phyloP scores from a whole-genome alignment of 64 coral and sea anemone species.

The Montipora capricornis region DNA sequence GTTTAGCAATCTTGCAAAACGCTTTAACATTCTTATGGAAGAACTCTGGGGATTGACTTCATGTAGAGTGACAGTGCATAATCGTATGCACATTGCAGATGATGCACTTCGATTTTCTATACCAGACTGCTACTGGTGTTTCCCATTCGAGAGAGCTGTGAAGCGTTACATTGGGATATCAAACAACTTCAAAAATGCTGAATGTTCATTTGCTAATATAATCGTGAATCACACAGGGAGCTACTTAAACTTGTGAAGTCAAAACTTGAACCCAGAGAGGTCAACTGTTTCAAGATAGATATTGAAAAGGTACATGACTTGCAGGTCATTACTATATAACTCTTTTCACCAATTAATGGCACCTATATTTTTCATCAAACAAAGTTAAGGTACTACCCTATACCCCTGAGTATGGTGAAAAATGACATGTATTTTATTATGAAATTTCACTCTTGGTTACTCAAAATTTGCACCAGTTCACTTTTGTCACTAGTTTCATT shows the following conservation, averaged over 20 bases:
- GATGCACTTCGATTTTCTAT: slow-evolving; percentile 16
- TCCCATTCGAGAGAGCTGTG: slow-evolving; percentile 57
- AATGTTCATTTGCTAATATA: slow-evolving; percentile 63
- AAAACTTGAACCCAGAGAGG: neutral
- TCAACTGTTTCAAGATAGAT: neutral
- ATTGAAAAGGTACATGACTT: neutral
- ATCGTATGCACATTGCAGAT: slow-evolving; percentile 37
- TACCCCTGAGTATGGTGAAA: no score
- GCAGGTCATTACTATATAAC: no score
- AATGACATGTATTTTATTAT: no score
- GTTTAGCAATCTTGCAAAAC: slow-evolving; percentile 18
- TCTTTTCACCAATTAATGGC: no score
- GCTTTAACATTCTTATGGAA: slow-evolving; percentile 17
- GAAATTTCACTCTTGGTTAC: no score
- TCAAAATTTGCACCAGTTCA: no score
- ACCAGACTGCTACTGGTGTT: slow-evolving; percentile 49
- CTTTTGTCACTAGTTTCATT: no score
- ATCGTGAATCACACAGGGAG: slow-evolving; percentile 33
- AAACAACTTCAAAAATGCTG: slow-evolving; percentile 58
- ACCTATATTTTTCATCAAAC: no score
- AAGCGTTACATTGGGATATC: slow-evolving; percentile 30
- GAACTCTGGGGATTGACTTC: neutral
- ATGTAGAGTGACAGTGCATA: slow-evolving; percentile 38
- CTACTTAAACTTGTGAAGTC: neutral
- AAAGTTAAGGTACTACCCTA: no score